Evolutionary conservation across 2,888 invertebrate genomes (phyloP).

Genomic region (Lamellibrachia satsuma): DNA sequence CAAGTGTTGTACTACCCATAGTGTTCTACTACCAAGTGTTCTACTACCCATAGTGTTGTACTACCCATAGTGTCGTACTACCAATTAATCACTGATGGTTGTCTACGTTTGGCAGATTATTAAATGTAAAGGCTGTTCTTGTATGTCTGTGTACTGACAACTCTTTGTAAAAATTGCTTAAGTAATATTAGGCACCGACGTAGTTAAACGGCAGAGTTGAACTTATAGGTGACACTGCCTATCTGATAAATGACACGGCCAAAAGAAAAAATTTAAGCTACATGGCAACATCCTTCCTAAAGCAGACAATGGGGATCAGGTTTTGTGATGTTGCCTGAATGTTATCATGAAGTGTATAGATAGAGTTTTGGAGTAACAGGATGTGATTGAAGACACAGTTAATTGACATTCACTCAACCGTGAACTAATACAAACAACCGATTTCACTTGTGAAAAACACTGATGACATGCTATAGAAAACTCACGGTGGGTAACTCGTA

Average conservation of each 20-base stretch:
- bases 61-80: too few relatives aligned
- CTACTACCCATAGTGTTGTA: too few relatives aligned
- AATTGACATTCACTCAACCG: conserved; percentile 13
- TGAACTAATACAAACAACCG: background rate
- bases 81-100: background rate
- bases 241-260: background rate
- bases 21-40: too few relatives aligned
- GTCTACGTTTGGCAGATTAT: background rate
- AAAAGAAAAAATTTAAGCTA: background rate
- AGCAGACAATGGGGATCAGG: background rate
- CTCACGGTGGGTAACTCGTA: background rate
- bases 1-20: too few relatives aligned
- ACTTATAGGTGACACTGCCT: background rate
- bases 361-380: background rate
- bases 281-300: background rate
- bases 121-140: background rate
- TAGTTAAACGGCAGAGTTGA: background rate
- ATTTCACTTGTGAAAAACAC: background rate
- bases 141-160: too few relatives aligned
- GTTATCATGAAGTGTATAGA: background rate
- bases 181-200: background rate
- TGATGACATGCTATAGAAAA: background rate
- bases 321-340: background rate
- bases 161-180: too few relatives aligned
- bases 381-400: background rate